Percentiles rank a stretch among this genome's conserved stretches.
phyloP scores from a whole-genome alignment of 2,888 invertebrate species.

The Exephanes ischioxanthus region DNA sequence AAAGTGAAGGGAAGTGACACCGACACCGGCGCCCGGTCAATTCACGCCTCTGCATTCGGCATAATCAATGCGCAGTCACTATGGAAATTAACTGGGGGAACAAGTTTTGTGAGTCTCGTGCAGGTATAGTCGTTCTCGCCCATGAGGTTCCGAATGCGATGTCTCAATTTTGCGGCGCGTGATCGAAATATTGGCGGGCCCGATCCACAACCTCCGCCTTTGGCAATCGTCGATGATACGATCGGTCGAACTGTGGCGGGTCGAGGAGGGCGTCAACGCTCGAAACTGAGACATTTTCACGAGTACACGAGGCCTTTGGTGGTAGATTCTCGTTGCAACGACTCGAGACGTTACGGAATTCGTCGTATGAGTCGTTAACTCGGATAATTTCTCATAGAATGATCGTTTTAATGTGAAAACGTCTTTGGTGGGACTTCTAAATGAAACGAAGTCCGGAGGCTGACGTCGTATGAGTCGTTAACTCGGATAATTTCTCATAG shows the following conservation, averaged over 20 bases:
- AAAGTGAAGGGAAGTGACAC: slow-evolving; percentile 63
- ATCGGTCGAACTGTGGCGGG: not conserved
- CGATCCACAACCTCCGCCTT: not conserved
- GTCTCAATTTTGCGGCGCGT: slow-evolving; percentile 35
- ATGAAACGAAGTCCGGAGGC: no score
- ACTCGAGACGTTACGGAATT: slow-evolving; percentile 74
- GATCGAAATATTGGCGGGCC: not conserved
- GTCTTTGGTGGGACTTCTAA: no score
- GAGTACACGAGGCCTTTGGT: not conserved
- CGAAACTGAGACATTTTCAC: slow-evolving; percentile 17
- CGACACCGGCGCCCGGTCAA: slow-evolving; percentile 56
- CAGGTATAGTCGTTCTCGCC: not conserved
- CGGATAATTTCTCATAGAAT: no score
- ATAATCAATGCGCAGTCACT: slow-evolving; percentile 44
- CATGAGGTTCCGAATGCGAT: slow-evolving; percentile 27
- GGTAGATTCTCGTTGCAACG: slow-evolving; percentile 47
- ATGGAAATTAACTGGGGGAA: slow-evolving; percentile 32
- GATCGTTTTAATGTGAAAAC: no score
- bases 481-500: no score
- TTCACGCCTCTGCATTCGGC: slow-evolving; percentile 65
- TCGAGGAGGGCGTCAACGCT: not conserved
- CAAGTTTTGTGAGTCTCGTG: slow-evolving; percentile 33
- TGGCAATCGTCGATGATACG: not conserved
- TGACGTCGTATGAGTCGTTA: no score
- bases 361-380: no score